These are phyloP conservation scores for Erpetoichthys calabaricus DNA, from an alignment of 2,797 vertebrate genomes.

Conservation along the genomic window DNA sequence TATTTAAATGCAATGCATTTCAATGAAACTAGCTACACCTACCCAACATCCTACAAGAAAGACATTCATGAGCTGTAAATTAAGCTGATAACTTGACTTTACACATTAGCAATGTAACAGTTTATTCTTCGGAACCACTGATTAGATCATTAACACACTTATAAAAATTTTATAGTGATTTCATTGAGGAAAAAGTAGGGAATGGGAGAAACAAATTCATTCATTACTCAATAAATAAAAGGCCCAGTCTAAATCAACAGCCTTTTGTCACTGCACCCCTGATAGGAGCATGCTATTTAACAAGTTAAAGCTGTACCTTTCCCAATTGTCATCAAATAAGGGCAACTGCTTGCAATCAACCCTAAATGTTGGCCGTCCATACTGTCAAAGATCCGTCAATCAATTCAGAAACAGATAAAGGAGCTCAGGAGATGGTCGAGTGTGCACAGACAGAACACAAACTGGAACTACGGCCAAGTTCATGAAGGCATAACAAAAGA, in stretches of 20 bases:
- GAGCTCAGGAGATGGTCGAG: constrained; percentile 24
- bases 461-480: constrained; percentile 58
- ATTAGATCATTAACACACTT: constrained; percentile 13
- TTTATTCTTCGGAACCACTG: constrained; percentile 7
- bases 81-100: constrained; percentile 6
- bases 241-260: constrained; percentile 16
- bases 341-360: constrained; percentile 63
- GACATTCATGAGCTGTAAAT: constrained; percentile 24
- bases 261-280: constrained; percentile 25
- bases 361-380: constrained; percentile 36
- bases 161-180: constrained; percentile 13
- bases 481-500: constrained; percentile 33
- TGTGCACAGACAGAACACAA: constrained; percentile 28
- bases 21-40: constrained; percentile 30
- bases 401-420: constrained; percentile 37
- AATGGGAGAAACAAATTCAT: no score
- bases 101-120: background rate
- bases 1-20: constrained; percentile 28
- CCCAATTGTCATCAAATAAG: constrained; percentile 51
- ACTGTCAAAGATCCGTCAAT: constrained; percentile 65
- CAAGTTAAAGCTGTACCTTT: constrained; percentile 56
- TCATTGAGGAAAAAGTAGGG: constrained; percentile 1
- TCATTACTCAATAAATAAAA: background rate
- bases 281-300: constrained; percentile 38
- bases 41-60: constrained; percentile 16